A percentile compares a stretch with the other conserved stretches of the same genome.
Conservation (phyloP, 2,797 vertebrate species). For the Valencia hispanica region DNA sequence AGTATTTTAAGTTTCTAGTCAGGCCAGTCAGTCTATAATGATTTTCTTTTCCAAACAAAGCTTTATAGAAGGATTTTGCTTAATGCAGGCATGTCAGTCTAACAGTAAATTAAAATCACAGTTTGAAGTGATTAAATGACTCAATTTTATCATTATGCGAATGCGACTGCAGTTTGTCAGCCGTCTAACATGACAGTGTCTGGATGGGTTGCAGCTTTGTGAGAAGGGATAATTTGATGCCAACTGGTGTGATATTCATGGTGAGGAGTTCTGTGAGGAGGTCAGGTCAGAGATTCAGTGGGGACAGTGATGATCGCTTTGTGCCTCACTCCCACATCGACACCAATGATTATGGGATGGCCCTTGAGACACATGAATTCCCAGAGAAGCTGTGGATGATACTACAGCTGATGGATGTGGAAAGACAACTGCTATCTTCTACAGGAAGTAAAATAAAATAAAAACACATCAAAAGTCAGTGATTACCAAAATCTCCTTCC, state of each 20-base stretch:
- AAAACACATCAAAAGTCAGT: slow-evolving; percentile 2
- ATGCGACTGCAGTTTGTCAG: slow-evolving; percentile 30
- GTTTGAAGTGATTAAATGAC: neutral
- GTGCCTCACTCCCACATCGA: slow-evolving; percentile 51
- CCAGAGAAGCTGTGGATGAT: slow-evolving; percentile 29
- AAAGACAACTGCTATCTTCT: slow-evolving; percentile 37
- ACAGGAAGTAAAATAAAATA: slow-evolving; percentile 15
- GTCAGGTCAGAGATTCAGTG: slow-evolving; percentile 59
- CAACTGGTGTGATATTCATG: slow-evolving; percentile 43
- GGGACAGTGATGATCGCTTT: slow-evolving; percentile 57
- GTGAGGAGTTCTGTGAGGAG: slow-evolving; percentile 44
- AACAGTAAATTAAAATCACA: neutral
- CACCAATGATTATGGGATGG: slow-evolving; percentile 57
- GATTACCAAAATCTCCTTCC: neutral
- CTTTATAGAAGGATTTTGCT: neutral
- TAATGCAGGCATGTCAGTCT: neutral
- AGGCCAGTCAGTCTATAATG: neutral
- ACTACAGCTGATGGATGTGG: slow-evolving; percentile 37
- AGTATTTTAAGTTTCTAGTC: neutral
- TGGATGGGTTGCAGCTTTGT: slow-evolving; percentile 29
- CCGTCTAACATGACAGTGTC: neutral
- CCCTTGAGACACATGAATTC: slow-evolving; percentile 43
- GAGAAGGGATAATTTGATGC: slow-evolving; percentile 29
- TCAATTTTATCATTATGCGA: slow-evolving; percentile 26
- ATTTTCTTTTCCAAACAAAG: neutral